A percentile compares a stretch with the other conserved stretches of the same genome.
Conservation (phyloP, 2,888 invertebrate species). For the Lacanobia wlatinum region DNA sequence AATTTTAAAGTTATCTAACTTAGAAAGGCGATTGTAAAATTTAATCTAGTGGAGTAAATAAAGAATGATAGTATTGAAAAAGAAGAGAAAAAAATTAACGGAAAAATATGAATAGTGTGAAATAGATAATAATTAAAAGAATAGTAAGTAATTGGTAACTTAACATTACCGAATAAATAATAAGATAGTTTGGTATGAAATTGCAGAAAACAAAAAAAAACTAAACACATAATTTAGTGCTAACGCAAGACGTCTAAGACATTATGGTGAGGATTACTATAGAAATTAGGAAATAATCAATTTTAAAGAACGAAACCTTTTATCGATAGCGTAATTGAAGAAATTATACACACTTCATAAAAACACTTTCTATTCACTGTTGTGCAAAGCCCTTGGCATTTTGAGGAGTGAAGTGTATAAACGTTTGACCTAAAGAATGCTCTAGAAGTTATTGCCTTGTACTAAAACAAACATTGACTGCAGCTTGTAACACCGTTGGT, state of each 20-base stretch:
- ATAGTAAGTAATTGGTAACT: no score
- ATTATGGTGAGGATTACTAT: conserved; percentile 6
- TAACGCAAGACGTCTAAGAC: conserved; percentile 27
- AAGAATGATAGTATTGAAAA: no score
- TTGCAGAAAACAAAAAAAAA: neutral
- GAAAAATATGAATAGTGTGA: neutral
- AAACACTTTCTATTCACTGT: conserved; percentile 36
- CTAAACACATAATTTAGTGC: neutral
- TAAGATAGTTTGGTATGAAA: neutral
- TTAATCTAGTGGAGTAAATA: neutral
- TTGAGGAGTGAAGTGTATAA: neutral
- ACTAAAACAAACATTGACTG: conserved; percentile 27
- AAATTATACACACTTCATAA: conserved; percentile 38
- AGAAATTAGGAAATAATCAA: conserved; percentile 47
- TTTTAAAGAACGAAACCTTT: conserved; percentile 34
- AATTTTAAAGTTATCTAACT: conserved; percentile 27
- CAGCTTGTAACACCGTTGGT: conserved; percentile 11
- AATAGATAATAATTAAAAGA: neutral
- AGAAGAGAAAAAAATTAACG: neutral
- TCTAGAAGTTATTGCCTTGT: neutral
- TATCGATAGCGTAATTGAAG: conserved; percentile 19
- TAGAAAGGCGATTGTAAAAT: conserved; percentile 8
- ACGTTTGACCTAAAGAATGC: neutral
- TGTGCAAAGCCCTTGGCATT: conserved; percentile 21
- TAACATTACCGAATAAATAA: neutral